phyloP scores from a whole-genome alignment of 2,797 vertebrate species.

The Rhinophrynus dorsalis region DNA sequence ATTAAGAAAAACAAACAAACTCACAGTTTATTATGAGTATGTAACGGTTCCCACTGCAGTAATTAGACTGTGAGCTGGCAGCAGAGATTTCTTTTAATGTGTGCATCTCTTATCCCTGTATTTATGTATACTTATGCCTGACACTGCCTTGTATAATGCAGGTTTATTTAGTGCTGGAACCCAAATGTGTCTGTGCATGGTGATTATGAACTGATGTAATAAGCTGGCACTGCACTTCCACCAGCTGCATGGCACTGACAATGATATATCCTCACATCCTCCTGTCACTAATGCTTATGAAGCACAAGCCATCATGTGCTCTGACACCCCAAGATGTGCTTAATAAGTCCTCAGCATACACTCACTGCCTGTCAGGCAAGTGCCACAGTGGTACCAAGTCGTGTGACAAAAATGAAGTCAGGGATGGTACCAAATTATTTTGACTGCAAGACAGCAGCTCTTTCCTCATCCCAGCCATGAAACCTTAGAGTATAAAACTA shows the following conservation, averaged over 20 bases:
- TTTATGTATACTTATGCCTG: neutral
- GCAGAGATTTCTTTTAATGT: neutral
- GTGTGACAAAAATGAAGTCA: too few species aligned
- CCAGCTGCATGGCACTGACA: neutral
- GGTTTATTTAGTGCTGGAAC: too few species aligned
- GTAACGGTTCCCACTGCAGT: constrained; percentile 3
- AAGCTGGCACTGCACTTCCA: neutral
- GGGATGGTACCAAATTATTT: neutral
- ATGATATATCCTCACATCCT: too few species aligned
- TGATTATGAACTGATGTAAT: neutral
- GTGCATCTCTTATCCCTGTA: neutral
- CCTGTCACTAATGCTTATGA: too few species aligned
- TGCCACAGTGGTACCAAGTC: too few species aligned
- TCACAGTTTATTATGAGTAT: neutral
- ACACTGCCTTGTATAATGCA: neutral
- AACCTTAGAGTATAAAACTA: too few species aligned
- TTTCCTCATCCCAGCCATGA: too few species aligned
- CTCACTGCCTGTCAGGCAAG: too few species aligned
- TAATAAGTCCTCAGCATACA: too few species aligned
- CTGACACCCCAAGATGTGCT: neutral
- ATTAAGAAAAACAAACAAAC: neutral
- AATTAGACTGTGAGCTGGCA: neutral
- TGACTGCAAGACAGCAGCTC: too few species aligned
- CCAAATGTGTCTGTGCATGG: neutral
- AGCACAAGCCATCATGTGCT: neutral